Percentiles rank a stretch among this genome's conserved stretches.
phyloP scores from a whole-genome alignment of 2,113 vertebrate genomes.

The Ceyx cyanopectus region DNA sequence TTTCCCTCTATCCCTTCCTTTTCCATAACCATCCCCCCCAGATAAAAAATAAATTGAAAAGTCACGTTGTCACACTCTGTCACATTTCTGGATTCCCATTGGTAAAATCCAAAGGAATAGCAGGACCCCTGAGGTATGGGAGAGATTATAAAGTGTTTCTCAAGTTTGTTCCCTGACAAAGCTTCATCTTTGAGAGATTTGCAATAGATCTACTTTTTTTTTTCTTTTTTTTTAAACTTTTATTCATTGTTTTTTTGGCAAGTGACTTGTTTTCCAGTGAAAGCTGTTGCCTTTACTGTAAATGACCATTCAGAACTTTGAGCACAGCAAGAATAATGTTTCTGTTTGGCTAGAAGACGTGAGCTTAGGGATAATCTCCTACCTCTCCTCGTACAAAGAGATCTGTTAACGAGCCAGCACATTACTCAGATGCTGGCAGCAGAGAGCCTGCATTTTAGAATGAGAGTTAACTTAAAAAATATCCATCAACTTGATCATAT shows the following conservation, averaged over 20 bases:
- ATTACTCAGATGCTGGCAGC: slow-evolving; percentile 64
- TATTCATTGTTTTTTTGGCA: slow-evolving; percentile 54
- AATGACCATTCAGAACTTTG: slow-evolving; percentile 69
- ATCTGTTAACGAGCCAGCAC: slow-evolving; percentile 47
- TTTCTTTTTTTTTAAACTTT: not conserved
- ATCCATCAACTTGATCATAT: not conserved
- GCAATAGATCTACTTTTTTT: not conserved
- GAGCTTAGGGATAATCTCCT: slow-evolving; percentile 62
- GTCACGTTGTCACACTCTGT: not conserved
- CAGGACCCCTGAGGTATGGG: not conserved
- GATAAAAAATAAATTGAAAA: not conserved
- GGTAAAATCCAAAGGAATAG: not conserved
- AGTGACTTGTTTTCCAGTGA: slow-evolving; percentile 60
- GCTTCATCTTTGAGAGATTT: slow-evolving; percentile 1
- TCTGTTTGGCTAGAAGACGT: slow-evolving; percentile 55
- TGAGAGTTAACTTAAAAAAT: slow-evolving; percentile 28
- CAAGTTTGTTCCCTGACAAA: slow-evolving; percentile 13
- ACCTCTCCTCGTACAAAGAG: slow-evolving; percentile 47
- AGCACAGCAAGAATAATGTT: slow-evolving; percentile 52
- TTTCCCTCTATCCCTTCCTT: not conserved
- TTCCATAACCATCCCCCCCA: no score
- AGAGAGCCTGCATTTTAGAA: not conserved
- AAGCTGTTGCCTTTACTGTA: slow-evolving; percentile 68
- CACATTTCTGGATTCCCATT: not conserved
- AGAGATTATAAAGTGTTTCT: not conserved